Base-by-base conservation (phyloP, 2,888 invertebrate genomes). In the Itoplectis maculator region DNA sequence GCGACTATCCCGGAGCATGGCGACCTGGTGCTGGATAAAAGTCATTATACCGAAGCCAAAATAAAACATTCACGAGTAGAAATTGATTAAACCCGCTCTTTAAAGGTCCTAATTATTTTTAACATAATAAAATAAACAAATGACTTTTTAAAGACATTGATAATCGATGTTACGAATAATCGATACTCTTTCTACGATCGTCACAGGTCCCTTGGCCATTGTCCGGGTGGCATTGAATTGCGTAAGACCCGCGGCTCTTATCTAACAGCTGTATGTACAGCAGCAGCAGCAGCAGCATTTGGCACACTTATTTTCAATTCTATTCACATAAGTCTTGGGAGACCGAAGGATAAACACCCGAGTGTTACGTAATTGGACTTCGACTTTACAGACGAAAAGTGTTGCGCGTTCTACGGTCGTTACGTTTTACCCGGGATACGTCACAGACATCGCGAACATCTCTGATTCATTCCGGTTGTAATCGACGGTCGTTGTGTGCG, bases 301-400 rank as follows among this genome's bases (percentile, higher is more conserved):
- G 79, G 76, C 79, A 76, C 79, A 68, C 49, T 49, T 73, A 37
- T 79, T 83, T 83, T 73, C 63, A 73, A 83, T 76, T 73, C 63
- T 65, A 73, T 56, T 83, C 79, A 47, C 72, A 65, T 23, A 8
- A 49, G 56, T 70, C 59, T 47, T 40, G 2, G 47, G 42, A 56
- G 20, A 65, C 72, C 37, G 54, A 83, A 51, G 69, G 23, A 79
- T 54, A 29, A 18, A 35, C 45, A 23, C 23, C 18, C 61, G 54
- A 45, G 42, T n/a, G 63, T 83, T 79, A 56, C 63, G 79, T 63
- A 79, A 83, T 72, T 15, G 3, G 68, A 7, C 29, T 45, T 66
- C n/a, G n/a, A 54, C 42, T n/a, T n/a, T n/a, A 23, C 56, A 7
- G 5, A 40, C 18, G 9, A 35, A 45, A 18, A 23, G 20, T 5